Evolutionary conservation across 2,888 invertebrate species (phyloP).

Genomic region (Trypoxylon attenuatum): DNA sequence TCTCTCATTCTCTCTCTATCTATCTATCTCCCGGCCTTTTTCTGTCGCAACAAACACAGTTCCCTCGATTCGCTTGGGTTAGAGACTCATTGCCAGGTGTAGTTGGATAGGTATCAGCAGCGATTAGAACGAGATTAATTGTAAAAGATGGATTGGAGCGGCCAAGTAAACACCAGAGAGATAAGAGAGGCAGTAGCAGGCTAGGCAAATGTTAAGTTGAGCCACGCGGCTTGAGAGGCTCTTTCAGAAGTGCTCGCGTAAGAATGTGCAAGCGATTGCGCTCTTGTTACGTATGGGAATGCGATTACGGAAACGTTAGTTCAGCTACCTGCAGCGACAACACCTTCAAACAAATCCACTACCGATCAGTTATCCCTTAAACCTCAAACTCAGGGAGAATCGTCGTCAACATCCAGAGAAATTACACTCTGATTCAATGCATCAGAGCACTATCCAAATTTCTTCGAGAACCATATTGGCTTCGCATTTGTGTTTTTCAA

Average conservation of each 20-base stretch:
- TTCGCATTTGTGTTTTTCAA: neutral
- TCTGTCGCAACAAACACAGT: conserved; percentile 66
- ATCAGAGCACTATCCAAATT: neutral
- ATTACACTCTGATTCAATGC: too few species aligned
- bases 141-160: conserved; percentile 20
- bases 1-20: too few species aligned
- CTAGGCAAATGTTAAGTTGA: conserved; percentile 31
- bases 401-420: too few species aligned
- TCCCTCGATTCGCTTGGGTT: conserved; percentile 52
- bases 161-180: conserved; percentile 35
- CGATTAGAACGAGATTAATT: conserved; percentile 40
- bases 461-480: neutral
- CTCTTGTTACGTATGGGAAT: conserved; percentile 35
- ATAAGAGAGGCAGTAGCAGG: conserved; percentile 32
- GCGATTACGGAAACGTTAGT: conserved; percentile 52
- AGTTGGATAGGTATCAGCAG: conserved; percentile 41
- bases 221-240: conserved; percentile 24
- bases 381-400: too few species aligned
- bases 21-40: conserved; percentile 9
- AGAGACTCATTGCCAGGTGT: too few species aligned
- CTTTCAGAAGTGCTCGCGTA: conserved; percentile 43
- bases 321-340: conserved; percentile 38
- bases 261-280: conserved; percentile 45
- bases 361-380: too few species aligned
- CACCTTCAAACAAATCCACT: neutral